These are phyloP conservation scores for Dichetophora obliterata DNA, from an alignment of 2,888 invertebrate genomes.

Conservation along the genomic window DNA sequence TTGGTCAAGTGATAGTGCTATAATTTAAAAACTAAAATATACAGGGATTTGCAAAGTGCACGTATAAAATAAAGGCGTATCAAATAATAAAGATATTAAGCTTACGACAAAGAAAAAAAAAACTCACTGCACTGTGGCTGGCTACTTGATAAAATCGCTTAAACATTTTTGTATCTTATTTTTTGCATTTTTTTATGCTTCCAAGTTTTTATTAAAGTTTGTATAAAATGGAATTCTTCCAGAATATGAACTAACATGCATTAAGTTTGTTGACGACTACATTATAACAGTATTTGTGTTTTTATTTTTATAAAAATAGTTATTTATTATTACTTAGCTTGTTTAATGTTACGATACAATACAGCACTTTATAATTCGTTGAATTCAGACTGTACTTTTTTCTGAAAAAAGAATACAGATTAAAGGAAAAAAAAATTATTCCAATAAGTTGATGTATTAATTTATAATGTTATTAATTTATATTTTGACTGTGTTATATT, in stretches of 20 bases:
- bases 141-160: neutral
- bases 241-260: slow-evolving; percentile 20
- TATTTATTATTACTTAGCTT: neutral
- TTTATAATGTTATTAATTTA: neutral
- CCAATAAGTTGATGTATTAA: neutral
- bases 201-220: slow-evolving; percentile 12
- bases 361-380: slow-evolving; percentile 15
- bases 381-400: slow-evolving; percentile 6
- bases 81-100: neutral
- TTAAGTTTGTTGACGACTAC: neutral
- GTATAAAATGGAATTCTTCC: slow-evolving; percentile 33
- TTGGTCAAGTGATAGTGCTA: neutral
- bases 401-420: too few relatives aligned
- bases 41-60: slow-evolving; percentile 22
- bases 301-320: slow-evolving; percentile 26
- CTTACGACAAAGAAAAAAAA: neutral
- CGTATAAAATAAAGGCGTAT: slow-evolving; percentile 6
- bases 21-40: slow-evolving; percentile 14
- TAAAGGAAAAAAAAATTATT: neutral
- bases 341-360: neutral
- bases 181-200: neutral
- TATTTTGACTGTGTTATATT: neutral
- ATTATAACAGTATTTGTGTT: slow-evolving; percentile 15
- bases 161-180: slow-evolving; percentile 4
- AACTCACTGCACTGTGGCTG: slow-evolving; percentile 22